Evolutionary conservation across 2,113 vertebrate species (phyloP).

Genomic region (Centropus unirufus): DNA sequence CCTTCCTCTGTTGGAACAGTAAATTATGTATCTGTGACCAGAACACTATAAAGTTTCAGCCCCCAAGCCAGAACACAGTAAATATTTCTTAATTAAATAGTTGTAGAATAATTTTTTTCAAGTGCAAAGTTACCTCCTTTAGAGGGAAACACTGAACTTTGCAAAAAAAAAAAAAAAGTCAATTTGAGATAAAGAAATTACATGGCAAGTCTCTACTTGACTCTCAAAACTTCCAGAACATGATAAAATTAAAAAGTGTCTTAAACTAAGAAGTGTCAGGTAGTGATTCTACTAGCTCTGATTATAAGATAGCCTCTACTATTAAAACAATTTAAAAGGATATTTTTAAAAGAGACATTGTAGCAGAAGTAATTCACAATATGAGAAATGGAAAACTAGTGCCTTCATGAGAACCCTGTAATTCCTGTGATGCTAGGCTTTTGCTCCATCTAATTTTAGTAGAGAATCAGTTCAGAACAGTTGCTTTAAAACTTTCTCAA

Average conservation of each 20-base stretch:
- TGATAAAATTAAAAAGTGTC: neutral
- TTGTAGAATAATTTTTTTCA: constrained; percentile 23
- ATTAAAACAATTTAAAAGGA: neutral
- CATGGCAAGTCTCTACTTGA: neutral
- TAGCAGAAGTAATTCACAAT: neutral
- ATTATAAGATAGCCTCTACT: neutral
- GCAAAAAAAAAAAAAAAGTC: neutral
- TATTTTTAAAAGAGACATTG: neutral
- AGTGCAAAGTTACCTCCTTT: neutral
- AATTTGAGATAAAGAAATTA: neutral
- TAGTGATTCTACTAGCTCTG: neutral
- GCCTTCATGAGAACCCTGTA: neutral
- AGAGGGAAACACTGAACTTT: neutral
- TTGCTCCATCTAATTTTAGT: neutral
- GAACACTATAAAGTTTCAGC: constrained; percentile 19
- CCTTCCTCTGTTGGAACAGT: neutral
- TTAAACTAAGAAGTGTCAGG: neutral
- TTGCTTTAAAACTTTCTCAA: neutral
- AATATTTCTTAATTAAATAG: constrained; percentile 14
- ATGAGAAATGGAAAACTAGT: neutral
- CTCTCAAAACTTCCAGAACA: neutral
- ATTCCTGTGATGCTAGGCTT: neutral
- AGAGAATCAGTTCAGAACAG: neutral
- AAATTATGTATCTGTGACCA: constrained; percentile 35
- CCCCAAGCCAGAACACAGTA: neutral